A percentile compares a stretch with the other conserved stretches of the same genome.
These are phyloP conservation scores for Thera obeliscata DNA, from an alignment of 2,888 invertebrate species.

Conservation along the genomic window DNA sequence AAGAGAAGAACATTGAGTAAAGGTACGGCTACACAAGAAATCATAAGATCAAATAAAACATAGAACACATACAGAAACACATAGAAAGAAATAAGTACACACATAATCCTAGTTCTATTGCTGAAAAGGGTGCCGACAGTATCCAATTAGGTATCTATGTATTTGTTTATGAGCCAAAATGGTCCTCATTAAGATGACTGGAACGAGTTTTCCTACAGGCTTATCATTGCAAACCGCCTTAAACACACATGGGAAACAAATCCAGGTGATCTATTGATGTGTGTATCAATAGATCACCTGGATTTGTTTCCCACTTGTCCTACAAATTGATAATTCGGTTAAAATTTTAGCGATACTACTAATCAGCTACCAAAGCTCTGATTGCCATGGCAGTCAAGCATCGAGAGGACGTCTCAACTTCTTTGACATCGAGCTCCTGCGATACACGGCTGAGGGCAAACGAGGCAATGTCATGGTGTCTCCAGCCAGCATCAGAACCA, in stretches of 20 bases:
- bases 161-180: no score
- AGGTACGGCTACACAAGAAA: no score
- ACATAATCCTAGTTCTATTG: no score
- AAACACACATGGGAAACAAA: neutral
- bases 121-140: no score
- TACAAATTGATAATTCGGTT: neutral
- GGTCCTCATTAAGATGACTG: no score
- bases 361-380: slow-evolving; percentile 50
- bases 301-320: neutral
- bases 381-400: slow-evolving; percentile 44
- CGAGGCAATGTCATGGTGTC: slow-evolving; percentile 86
- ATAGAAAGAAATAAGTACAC: no score
- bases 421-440: slow-evolving; percentile 83
- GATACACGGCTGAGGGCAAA: slow-evolving; percentile 67
- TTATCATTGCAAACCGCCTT: no score
- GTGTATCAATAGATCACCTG: neutral
- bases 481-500: slow-evolving; percentile 87
- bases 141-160: no score
- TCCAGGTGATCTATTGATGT: neutral
- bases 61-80: no score
- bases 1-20: no score
- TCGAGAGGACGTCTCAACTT: slow-evolving; percentile 73
- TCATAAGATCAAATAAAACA: no score
- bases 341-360: slow-evolving; percentile 52
- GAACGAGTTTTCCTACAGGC: no score